Percentiles rank a stretch among this genome's conserved stretches.
These are phyloP conservation scores for Mionectes macconnelli DNA, from an alignment of 2,113 vertebrate species.

Conservation along the genomic window DNA sequence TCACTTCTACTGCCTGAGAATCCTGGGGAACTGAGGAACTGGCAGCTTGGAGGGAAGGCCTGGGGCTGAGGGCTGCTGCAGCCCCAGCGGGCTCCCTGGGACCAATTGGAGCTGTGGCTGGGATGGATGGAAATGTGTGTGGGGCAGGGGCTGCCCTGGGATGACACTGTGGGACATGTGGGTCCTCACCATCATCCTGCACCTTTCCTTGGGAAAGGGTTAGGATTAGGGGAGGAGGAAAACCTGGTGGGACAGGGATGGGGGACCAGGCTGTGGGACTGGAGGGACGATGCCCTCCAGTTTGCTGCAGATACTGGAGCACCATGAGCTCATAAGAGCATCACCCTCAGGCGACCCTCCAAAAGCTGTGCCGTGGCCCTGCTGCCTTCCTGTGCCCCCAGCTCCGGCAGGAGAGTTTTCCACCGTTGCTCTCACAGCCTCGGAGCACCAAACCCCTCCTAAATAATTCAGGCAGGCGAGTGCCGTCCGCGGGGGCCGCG, in stretches of 20 bases:
- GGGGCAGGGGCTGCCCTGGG: background rate
- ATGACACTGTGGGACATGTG: rapidly evolving
- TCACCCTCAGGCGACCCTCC: rapidly evolving
- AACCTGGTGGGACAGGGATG: background rate
- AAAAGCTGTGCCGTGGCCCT: background rate
- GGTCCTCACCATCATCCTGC: background rate
- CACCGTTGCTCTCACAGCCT: rapidly evolving
- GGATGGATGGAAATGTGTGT: rapidly evolving
- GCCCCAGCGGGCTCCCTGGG: rapidly evolving
- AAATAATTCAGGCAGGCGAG: constrained; percentile 32
- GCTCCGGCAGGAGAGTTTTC: background rate
- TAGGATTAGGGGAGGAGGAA: background rate
- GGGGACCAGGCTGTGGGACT: background rate
- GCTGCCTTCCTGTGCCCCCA: background rate
- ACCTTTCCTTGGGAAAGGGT: background rate
- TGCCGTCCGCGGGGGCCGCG: background rate
- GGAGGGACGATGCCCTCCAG: rapidly evolving
- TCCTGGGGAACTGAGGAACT: rapidly evolving
- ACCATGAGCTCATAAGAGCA: rapidly evolving
- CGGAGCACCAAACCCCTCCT: background rate
- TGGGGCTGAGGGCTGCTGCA: background rate
- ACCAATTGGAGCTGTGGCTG: rapidly evolving
- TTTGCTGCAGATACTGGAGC: rapidly evolving
- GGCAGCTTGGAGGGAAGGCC: background rate
- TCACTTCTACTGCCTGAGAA: background rate